Base-by-base conservation (phyloP, 2,888 invertebrate species). In the Anagyrus pseudococci region DNA sequence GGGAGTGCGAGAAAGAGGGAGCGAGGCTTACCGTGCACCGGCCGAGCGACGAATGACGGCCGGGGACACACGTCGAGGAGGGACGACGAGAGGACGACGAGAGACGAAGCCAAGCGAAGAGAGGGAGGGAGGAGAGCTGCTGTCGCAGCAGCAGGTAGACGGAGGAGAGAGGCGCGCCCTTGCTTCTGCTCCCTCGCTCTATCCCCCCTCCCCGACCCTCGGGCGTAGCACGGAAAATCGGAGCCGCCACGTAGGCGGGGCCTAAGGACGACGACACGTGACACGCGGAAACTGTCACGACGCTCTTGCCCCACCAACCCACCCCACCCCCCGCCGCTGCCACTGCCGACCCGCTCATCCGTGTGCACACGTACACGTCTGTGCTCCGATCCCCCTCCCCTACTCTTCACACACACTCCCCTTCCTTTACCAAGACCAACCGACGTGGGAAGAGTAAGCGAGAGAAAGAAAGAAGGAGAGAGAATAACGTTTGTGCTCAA, bases 281-380 rank as follows among this genome's bases (percentile, higher is more conserved):
- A 79, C 79, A 80, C 79, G 73, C 77, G 76, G 77, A 79, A 80
- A 80, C 78, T 80, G 80, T 80, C 80, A 80, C 78, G 77, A 78
- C 79, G 77, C 79, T 77, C 77, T 79, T 77, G 71, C 73, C 57
- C 71, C 71, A 70, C 66, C 62, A 49, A 29, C 43, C 58, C 44
- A 23, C 52, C 40, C 57, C 26, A 43, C 50, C 46, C 58, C 47
- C 47, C 41, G 33, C 43, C 41, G 49, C 61, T 25, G 44, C 33
- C 37, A 41, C 56, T 52, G 55, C 44, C 52, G 49, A 58, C 62
- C 58, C 64, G 59, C 54, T 50, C 61, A 55, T 57, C 65, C 40
- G n/a, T n/a, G n/a, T n/a, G n/a, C n/a, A n/a, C n/a, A n/a, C n/a
- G n/a, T n/a, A n/a, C n/a, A n/a, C n/a, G n/a, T n/a, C n/a, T n/a